phyloP scores from a whole-genome alignment of 2,113 vertebrate genomes.

The Hippocampus mohnikei region DNA sequence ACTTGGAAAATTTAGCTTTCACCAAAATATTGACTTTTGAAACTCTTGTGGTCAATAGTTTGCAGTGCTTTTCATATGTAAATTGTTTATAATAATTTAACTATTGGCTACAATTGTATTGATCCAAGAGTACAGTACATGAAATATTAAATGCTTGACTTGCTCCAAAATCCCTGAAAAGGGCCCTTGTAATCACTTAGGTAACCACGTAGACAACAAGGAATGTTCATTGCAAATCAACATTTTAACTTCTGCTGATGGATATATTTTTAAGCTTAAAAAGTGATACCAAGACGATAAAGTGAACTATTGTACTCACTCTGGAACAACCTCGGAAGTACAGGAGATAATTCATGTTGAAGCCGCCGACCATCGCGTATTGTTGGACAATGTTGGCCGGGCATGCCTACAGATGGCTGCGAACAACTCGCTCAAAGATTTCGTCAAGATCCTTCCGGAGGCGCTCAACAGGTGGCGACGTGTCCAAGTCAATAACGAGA shows the following conservation, averaged over 20 bases:
- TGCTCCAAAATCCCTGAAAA: neutral
- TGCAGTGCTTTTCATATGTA: neutral
- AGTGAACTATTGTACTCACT: slow-evolving; percentile 39
- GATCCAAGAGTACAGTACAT: too few relatives aligned
- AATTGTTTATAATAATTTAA: neutral
- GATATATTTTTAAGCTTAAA: neutral
- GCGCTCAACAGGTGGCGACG: neutral
- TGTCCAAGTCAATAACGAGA: neutral
- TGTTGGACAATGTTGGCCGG: neutral
- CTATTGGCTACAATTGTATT: neutral
- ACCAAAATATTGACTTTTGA: neutral
- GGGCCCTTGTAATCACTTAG: neutral
- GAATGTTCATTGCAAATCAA: neutral
- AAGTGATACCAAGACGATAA: neutral
- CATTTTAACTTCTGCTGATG: neutral
- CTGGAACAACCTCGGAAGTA: slow-evolving; percentile 42
- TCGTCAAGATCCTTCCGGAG: neutral
- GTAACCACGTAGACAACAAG: neutral
- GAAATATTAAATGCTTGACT: too few relatives aligned
- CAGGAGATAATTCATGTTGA: slow-evolving; percentile 37
- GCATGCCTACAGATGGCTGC: slow-evolving; percentile 35
- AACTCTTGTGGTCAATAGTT: neutral
- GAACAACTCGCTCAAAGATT: slow-evolving; percentile 18
- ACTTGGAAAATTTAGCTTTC: neutral
- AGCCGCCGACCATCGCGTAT: slow-evolving; percentile 7